Evolutionary conservation across 2,888 invertebrate species (phyloP), one percentile per base, ranked within the genome.

Genomic region (Clanis bilineata): DNA sequence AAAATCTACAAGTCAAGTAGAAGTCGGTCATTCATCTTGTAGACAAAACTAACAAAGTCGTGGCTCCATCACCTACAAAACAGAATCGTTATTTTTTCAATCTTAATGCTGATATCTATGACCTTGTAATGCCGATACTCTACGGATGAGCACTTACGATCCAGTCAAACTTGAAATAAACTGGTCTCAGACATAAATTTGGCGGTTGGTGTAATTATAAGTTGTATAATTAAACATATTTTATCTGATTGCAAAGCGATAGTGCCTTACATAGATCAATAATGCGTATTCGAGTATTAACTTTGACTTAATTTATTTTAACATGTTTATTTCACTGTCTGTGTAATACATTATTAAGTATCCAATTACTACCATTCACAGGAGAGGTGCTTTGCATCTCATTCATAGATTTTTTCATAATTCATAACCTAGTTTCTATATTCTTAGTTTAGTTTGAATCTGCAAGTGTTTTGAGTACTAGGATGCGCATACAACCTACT

Each of bases 121-220:
- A 28, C 47, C 47, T 51, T 51, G 15, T 51, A 51, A 32, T 32
- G 18, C 12, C 32, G 32, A 51, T 51, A 15, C 28, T 28, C 28
- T 15, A 28, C 18, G 18, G 51, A 32, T 51, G 32, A 51, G 32
- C 51, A 51, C 51, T 51, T 18, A 51, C 18, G 28, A 32, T 32
- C 51, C 28, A 51, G 28, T 28, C 51, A 51, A 51, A 51, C 51
- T 28, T 28, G 51, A 51, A 18, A 51, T 51, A 51, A 51, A 51
- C 51, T 32, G 51, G 51, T 51, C 51, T 32, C 32, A 4, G 5
- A 32, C 36, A 36, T 45, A 45, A 47, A 44, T 21, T 21, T 32
- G 5, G 5, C 12, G 25, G 62, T 59, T 15, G 18, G 15, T 15
- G 18, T 28, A 32, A 28, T 2, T 18, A 18, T 28, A 10, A 9